Base-by-base conservation (phyloP, 2,888 invertebrate species). In the Lasioglossum malachurum region DNA sequence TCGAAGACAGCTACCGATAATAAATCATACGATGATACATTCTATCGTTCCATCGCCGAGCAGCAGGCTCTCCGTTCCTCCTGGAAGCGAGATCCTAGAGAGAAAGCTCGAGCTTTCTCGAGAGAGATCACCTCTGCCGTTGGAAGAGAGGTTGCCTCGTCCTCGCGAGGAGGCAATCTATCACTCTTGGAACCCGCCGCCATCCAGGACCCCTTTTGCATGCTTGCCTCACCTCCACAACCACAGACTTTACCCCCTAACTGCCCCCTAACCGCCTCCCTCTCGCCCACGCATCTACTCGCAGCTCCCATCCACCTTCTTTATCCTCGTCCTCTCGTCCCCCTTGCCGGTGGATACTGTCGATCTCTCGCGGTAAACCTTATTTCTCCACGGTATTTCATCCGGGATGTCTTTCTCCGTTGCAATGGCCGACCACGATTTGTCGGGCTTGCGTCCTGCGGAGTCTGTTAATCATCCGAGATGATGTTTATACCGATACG, bases 21-120 rank as follows among this genome's bases (percentile, higher is more conserved):
- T 94, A 94, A 94, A 94, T 94, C 94, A 94, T 94, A 91, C 91
- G 94, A 94, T 94, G 94, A 94, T 94, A 94, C 94, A 93, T 94
- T 93, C 93, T 93, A 94, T 93, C 93, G 92, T 92, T 91, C 92
- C 91, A 92, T 91, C 92, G 91, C 87, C 82, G 86, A 81, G 89
- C 89, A 23, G 88, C 53, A 53, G 53, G 53, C 67, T 88, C 88
- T 85, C 76, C 84, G 83, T 87, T 80, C 84, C 83, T 85, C 87
- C 81, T 90, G 88, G 88, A 87, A 90, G 89, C 88, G 90, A 91
- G 92, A 92, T 92, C 92, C 91, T 82, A 87, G 81, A 87, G 90
- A 92, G 90, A 91, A 92, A 92, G 92, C 92, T 92, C 89, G 92
- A 91, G 92, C 91, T 92, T 92, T 88, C 92, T 92, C 90, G 90